Conservation (phyloP, 2,888 invertebrate genomes). For the Lithophane socia region DNA sequence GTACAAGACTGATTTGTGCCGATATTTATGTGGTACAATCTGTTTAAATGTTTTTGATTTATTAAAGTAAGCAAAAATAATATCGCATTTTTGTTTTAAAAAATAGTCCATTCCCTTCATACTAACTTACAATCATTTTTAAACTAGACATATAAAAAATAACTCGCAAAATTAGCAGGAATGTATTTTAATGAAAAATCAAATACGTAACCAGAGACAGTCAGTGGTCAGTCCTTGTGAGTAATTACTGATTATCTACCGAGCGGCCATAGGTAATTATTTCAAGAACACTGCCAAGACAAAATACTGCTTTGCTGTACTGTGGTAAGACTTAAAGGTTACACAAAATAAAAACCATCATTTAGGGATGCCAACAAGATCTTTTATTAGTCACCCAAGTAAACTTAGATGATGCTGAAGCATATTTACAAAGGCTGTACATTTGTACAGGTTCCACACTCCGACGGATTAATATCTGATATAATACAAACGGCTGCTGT, state of each 20-base stretch:
- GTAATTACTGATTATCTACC: too few relatives aligned
- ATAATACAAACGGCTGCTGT: slow-evolving; percentile 33
- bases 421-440: slow-evolving; percentile 63
- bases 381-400: slow-evolving; percentile 62
- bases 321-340: not conserved
- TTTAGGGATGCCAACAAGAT: slow-evolving; percentile 57
- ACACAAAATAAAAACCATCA: slow-evolving; percentile 38
- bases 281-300: too few relatives aligned
- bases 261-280: too few relatives aligned
- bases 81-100: too few relatives aligned
- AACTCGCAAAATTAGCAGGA: too few relatives aligned
- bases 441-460: slow-evolving; percentile 66
- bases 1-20: not conserved
- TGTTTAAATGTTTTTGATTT: not conserved
- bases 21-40: not conserved
- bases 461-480: slow-evolving; percentile 32
- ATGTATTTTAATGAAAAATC: too few relatives aligned
- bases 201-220: too few relatives aligned
- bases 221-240: too few relatives aligned
- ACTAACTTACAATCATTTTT: not conserved
- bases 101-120: not conserved
- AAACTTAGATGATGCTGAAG: slow-evolving; percentile 48
- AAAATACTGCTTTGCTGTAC: too few relatives aligned
- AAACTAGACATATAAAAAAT: not conserved
- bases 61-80: too few relatives aligned